Base-by-base conservation (phyloP, 2,797 vertebrate genomes). In the Danio aesculapii region DNA sequence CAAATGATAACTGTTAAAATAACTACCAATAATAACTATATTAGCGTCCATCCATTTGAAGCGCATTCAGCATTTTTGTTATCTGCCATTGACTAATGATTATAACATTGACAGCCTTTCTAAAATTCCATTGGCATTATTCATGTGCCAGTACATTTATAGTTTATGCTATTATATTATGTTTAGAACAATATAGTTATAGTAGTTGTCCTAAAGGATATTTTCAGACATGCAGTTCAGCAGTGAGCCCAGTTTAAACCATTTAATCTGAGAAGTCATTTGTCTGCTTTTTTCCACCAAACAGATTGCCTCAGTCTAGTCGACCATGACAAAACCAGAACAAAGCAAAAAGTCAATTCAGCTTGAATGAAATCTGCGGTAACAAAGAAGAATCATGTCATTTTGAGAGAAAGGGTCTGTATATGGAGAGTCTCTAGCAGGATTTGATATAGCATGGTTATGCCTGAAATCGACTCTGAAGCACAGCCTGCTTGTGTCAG, bases 341-440 rank as follows among this genome's bases (percentile, higher is more conserved):
- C 66, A 91, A 90, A 89, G 88, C 70, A 89, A 85, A 90, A 90
- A 90, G 87, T 90, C 89, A 90, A 83, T 84, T 83, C 67, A 83
- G 58, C 72, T 83, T 80, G 83, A 77, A 77, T 17, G 67, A 81
- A 81, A 79, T 43, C 74, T 46, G 11, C 53, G 49, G 79, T 69
- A 82, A 72, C 70, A 63, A 61, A 61, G 49, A 63, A 75, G 66
- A 82, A 81, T n/a, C 73, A 85, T 88, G 87, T 91, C 87, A 89
- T 68, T 73, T 68, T 59, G 68, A 78, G 21, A 63, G 57, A 76
- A 50, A 79, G 61, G 70, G 41, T 75, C 55, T 50, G 66, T 81
- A 67, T 64, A 64, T 52, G 61, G 75, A 67, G 76, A 78, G 73
- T 78, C 86, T 69, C 85, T 85, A 91, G 86, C 87, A 84, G 85